phyloP scores from a whole-genome alignment of 2,888 invertebrate genomes.

The Miltochrista miniata region DNA sequence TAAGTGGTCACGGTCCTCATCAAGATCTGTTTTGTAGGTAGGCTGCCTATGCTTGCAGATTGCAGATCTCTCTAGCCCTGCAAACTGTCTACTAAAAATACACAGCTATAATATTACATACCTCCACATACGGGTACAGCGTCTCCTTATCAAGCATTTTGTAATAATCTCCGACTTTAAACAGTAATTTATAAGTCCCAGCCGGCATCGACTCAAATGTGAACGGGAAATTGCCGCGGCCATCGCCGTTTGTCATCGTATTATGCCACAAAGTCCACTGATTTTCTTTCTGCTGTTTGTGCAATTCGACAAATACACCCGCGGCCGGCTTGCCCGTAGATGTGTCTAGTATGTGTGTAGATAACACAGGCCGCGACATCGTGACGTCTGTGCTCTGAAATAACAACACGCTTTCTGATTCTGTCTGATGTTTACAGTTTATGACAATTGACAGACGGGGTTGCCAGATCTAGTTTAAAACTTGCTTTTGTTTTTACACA shows the following conservation, averaged over 20 bases:
- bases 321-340: constrained; percentile 86
- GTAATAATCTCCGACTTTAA: constrained; percentile 89
- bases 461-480: background rate
- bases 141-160: constrained; percentile 83
- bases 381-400: constrained; percentile 16
- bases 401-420: constrained; percentile 3
- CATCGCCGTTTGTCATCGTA: constrained; percentile 85
- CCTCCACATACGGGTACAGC: constrained; percentile 91
- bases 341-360: constrained; percentile 90
- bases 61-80: too few species aligned
- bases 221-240: constrained; percentile 86
- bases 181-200: constrained; percentile 90
- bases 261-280: constrained; percentile 88
- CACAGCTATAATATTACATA: constrained; percentile 46
- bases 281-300: constrained; percentile 85
- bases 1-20: too few species aligned
- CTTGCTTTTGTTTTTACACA: background rate
- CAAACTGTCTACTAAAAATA: too few species aligned
- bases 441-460: background rate
- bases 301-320: constrained; percentile 87
- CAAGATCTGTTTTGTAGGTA: background rate
- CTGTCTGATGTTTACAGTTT: too few species aligned
- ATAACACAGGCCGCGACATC: constrained; percentile 84
- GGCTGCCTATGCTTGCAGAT: too few species aligned
- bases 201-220: constrained; percentile 82